Conservation (phyloP, 2,888 invertebrate species). For the Chrysolina haemoptera region DNA sequence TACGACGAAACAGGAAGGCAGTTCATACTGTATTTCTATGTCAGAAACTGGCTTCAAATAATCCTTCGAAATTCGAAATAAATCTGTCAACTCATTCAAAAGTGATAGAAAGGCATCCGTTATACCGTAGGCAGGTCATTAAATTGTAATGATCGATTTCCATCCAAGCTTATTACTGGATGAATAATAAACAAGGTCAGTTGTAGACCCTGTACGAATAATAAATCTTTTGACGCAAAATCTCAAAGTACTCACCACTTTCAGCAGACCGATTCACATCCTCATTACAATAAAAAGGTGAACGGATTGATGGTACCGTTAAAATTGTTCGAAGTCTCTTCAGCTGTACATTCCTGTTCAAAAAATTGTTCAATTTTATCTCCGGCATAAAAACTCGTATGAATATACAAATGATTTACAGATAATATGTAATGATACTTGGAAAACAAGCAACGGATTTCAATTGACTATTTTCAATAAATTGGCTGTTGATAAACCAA, state of each 20-base stretch:
- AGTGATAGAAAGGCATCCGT: too few species aligned
- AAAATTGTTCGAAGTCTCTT: not conserved
- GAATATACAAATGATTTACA: not conserved
- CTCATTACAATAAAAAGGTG: not conserved
- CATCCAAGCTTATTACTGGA: too few species aligned
- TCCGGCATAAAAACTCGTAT: not conserved
- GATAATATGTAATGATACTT: not conserved
- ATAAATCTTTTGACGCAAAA: not conserved
- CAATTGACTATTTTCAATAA: not conserved
- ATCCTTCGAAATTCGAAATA: too few species aligned
- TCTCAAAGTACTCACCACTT: not conserved
- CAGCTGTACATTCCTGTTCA: slow-evolving; percentile 5
- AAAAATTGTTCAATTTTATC: not conserved
- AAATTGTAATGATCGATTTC: too few species aligned
- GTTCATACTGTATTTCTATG: too few species aligned
- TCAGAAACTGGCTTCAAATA: too few species aligned
- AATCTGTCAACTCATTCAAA: too few species aligned
- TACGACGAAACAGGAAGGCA: too few species aligned
- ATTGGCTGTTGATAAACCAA: slow-evolving; percentile 19
- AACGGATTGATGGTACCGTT: slow-evolving; percentile 7
- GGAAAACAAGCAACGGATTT: not conserved
- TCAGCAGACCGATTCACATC: not conserved
- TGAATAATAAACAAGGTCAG: too few species aligned
- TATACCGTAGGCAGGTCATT: too few species aligned
- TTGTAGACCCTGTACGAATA: too few species aligned